phyloP scores from a whole-genome alignment of 23 tunicate species.

The Ascidia mentula region DNA sequence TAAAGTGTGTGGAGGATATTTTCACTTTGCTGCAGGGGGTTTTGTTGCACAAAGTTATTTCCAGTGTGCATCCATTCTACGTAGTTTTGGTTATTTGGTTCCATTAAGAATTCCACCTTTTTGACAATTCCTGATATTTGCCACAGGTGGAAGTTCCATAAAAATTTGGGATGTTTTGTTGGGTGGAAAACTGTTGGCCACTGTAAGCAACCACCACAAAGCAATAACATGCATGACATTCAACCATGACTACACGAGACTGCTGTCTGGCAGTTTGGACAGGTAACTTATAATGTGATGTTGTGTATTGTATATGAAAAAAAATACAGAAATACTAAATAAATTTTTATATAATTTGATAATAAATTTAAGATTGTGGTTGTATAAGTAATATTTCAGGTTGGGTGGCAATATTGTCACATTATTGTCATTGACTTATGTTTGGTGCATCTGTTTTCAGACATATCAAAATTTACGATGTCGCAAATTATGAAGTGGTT shows the following conservation, averaged over 20 bases:
- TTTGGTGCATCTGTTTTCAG: conserved; percentile 37
- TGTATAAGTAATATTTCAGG: too few species aligned
- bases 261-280: conserved; percentile 66
- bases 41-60: too few species aligned
- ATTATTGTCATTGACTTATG: too few species aligned
- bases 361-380: too few species aligned
- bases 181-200: conserved; percentile 78
- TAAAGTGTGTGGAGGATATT: too few species aligned
- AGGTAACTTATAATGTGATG: conserved; percentile 16
- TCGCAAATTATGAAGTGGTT: conserved; percentile 63
- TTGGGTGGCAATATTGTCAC: too few species aligned
- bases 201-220: conserved; percentile 79
- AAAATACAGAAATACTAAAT: neutral
- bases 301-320: too few species aligned
- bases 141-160: conserved; percentile 57
- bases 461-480: conserved; percentile 77
- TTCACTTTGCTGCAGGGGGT: too few species aligned
- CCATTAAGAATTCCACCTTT: neutral
- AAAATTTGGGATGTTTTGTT: conserved; percentile 89
- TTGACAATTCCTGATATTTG: neutral
- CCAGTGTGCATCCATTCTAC: too few species aligned
- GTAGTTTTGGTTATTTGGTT: too few species aligned
- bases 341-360: neutral
- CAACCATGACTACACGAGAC: conserved; percentile 78
- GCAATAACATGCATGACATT: conserved; percentile 74